phyloP scores from a whole-genome alignment of 2,888 invertebrate genomes.

The Scrobipalpa costella region DNA sequence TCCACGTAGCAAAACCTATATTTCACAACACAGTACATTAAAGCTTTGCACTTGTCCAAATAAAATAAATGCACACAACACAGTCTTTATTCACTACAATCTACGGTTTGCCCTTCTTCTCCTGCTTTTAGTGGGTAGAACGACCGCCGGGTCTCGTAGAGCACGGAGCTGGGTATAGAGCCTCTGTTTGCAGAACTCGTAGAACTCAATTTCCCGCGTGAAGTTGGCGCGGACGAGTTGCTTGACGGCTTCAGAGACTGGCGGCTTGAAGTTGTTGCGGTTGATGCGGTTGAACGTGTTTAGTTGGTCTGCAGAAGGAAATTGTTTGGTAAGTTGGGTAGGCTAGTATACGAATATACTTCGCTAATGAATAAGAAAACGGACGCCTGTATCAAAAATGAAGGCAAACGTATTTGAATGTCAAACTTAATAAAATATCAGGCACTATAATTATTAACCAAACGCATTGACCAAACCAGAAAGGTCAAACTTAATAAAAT shows the following conservation, averaged over 20 bases:
- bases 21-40: not conserved
- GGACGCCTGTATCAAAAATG: not conserved
- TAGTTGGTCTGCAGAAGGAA: slow-evolving; percentile 82
- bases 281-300: slow-evolving; percentile 90
- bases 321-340: not conserved
- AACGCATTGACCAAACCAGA: too few species aligned
- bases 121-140: slow-evolving; percentile 49
- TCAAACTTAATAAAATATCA: not conserved
- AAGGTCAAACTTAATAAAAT: not conserved
- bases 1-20: not conserved
- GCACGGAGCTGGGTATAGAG: slow-evolving; percentile 90
- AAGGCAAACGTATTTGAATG: not conserved
- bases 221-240: slow-evolving; percentile 92
- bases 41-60: slow-evolving; percentile 18
- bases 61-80: slow-evolving; percentile 12
- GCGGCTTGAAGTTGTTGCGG: slow-evolving; percentile 92
- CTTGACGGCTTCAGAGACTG: slow-evolving; percentile 92
- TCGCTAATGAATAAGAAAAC: not conserved
- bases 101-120: slow-evolving; percentile 42
- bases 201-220: slow-evolving; percentile 94
- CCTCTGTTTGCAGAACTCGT: slow-evolving; percentile 93
- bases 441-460: not conserved
- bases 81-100: slow-evolving; percentile 35
- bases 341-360: not conserved
- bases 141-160: slow-evolving; percentile 78